These are phyloP conservation scores for Petromus typicus DNA, from an alignment of 2,113 vertebrate genomes.

Conservation along the genomic window DNA sequence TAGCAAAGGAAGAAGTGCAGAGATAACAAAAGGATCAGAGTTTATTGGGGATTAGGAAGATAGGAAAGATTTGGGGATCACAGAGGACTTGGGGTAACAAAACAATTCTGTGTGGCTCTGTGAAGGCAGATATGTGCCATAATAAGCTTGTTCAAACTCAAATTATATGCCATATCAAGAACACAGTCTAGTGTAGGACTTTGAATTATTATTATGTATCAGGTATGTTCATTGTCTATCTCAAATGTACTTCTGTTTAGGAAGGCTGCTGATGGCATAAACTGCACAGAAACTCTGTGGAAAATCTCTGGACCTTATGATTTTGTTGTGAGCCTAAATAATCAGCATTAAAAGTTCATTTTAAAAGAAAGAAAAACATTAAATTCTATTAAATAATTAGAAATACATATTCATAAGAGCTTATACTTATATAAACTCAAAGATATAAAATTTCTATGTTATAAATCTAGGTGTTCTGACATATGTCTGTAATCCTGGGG, in stretches of 20 bases:
- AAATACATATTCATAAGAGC: neutral
- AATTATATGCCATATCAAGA: neutral
- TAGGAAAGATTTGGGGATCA: neutral
- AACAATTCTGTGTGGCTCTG: neutral
- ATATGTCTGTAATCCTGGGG: neutral
- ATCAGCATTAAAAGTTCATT: neutral
- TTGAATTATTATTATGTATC: neutral
- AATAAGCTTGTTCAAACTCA: neutral
- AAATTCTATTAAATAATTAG: neutral
- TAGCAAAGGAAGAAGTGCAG: neutral
- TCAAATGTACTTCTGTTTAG: neutral
- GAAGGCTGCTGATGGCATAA: neutral
- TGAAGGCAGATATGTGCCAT: neutral
- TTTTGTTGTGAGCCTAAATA: neutral
- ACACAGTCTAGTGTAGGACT: neutral
- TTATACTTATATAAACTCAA: conserved; percentile 12
- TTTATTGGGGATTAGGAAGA: neutral
- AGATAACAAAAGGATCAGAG: neutral
- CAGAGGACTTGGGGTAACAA: neutral
- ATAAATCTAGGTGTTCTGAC: neutral
- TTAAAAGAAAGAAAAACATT: neutral
- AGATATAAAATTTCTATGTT: neutral
- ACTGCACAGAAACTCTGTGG: too few relatives aligned
- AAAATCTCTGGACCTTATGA: neutral
- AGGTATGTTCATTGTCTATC: neutral